Percentiles rank a stretch among this genome's conserved stretches.
Evolutionary conservation across 2,113 vertebrate genomes (phyloP).

Genomic region (Hyaena hyaena): DNA sequence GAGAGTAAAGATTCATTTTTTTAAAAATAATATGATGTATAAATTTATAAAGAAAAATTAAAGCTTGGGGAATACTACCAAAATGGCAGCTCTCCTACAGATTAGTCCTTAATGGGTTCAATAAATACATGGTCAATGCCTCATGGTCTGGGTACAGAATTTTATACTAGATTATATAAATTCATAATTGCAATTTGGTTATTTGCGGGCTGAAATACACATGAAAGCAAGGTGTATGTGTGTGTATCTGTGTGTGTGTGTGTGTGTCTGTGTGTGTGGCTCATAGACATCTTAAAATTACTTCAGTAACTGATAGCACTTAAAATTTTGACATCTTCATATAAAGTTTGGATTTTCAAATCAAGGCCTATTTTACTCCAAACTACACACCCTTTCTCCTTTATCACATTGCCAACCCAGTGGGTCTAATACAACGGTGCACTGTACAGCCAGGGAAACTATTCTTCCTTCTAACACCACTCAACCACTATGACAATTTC

Average conservation of each 20-base stretch:
- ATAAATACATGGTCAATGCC: not conserved
- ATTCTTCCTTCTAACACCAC: not conserved
- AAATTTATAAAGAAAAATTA: not conserved
- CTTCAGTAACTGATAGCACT: not conserved
- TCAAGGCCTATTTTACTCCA: not conserved
- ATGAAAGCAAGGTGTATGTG: not conserved
- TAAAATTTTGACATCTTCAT: not conserved
- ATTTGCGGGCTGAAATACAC: not conserved
- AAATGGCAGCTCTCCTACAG: not conserved
- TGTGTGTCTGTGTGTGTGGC: not conserved
- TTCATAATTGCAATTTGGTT: not conserved
- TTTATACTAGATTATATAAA: not conserved
- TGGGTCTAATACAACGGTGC: not conserved
- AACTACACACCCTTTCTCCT: not conserved
- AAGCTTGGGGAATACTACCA: not conserved
- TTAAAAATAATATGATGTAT: not conserved
- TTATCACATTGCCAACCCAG: not conserved
- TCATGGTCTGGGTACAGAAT: not conserved
- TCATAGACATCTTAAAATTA: not conserved
- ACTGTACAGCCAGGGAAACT: not conserved
- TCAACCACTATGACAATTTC: not conserved
- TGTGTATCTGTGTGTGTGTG: not conserved
- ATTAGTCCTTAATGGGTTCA: not conserved
- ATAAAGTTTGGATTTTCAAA: constrained; percentile 11
- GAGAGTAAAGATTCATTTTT: not conserved